These are phyloP conservation scores for Spinibarbus caldwelli DNA, from an alignment of 2,797 vertebrate genomes.

Conservation along the genomic window DNA sequence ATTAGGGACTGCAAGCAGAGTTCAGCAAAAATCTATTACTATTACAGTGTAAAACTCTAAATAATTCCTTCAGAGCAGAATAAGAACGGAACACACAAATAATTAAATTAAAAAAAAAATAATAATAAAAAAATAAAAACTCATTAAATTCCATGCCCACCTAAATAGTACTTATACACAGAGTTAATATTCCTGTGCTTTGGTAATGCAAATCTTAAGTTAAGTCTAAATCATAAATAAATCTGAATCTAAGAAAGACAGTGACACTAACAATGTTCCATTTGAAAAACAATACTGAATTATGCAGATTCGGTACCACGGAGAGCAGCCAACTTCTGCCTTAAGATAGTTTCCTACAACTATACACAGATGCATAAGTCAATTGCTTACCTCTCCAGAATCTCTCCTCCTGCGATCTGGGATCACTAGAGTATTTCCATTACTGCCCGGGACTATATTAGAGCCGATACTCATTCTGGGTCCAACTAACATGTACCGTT, in stretches of 20 bases:
- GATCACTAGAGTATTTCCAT: constrained; percentile 53
- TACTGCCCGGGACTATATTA: constrained; percentile 10
- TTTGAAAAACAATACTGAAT: not conserved
- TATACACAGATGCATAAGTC: not conserved
- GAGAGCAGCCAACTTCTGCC: not conserved
- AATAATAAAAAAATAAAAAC: too few species aligned
- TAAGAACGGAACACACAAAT: too few species aligned
- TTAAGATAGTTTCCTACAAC: not conserved
- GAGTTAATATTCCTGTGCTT: not conserved
- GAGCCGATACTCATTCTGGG: constrained; percentile 66
- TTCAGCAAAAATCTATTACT: too few species aligned
- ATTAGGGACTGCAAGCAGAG: too few species aligned
- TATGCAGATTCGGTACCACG: not conserved
- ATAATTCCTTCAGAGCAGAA: too few species aligned
- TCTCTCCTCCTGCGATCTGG: constrained; percentile 34
- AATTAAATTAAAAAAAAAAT: too few species aligned
- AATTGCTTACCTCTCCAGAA: constrained; percentile 48
- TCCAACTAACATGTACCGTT: constrained; percentile 66
- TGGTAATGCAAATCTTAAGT: not conserved
- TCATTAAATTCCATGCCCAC: too few species aligned
- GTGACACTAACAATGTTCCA: not conserved
- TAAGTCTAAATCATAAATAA: not conserved
- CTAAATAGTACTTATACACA: too few species aligned
- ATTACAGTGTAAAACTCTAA: too few species aligned
- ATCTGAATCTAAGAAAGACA: not conserved